phyloP scores from a whole-genome alignment of 2,888 invertebrate species.

The Drosophila greeni region DNA sequence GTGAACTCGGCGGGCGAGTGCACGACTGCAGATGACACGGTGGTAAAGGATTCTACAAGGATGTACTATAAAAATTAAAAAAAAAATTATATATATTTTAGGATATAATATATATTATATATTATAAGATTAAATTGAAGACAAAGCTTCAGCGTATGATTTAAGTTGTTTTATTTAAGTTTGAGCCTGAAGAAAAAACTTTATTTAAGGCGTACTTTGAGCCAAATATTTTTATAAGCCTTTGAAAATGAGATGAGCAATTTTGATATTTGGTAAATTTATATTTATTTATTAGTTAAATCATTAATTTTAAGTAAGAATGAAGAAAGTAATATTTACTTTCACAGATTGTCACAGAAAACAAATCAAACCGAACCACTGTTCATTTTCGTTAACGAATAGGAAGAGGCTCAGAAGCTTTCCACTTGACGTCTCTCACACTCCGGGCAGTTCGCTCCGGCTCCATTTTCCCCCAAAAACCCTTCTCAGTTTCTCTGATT shows the following conservation, averaged over 20 bases:
- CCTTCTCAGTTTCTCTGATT: neutral
- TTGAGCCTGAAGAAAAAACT: no score
- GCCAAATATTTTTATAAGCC: neutral
- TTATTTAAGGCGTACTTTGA: no score
- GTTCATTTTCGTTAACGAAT: constrained; percentile 33
- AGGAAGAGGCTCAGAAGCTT: constrained; percentile 27
- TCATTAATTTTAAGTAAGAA: neutral
- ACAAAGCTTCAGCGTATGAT: no score
- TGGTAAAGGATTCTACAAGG: neutral
- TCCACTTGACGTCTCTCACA: constrained; percentile 22
- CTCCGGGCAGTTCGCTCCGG: neutral
- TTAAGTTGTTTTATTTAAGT: no score
- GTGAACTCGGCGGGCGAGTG: constrained; percentile 30
- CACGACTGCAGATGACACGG: constrained; percentile 24
- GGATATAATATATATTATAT: neutral
- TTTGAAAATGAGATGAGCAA: accelerated
- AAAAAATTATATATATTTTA: no score
- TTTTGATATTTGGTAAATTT: neutral
- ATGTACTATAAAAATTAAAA: neutral
- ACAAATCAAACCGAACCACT: neutral
- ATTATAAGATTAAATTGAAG: neutral
- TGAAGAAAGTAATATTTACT: neutral
- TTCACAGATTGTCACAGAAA: accelerated
- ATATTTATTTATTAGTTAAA: neutral
- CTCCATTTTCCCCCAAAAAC: constrained; percentile 8